Conservation (phyloP, 2,888 invertebrate genomes). For the Drosophila imparisetae region DNA sequence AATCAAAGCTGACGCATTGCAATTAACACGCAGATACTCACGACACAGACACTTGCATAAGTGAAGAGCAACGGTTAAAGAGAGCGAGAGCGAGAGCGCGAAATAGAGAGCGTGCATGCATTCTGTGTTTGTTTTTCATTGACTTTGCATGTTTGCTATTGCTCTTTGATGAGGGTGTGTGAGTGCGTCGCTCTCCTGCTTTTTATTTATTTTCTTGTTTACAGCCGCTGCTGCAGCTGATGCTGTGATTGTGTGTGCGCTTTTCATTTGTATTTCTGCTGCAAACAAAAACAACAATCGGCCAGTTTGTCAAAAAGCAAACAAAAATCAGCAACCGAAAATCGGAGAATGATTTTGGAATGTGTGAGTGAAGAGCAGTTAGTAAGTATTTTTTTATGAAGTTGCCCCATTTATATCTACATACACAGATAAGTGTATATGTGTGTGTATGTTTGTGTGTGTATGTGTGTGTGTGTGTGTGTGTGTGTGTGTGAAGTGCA, state of each 20-base stretch:
- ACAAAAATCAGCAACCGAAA: constrained; percentile 15
- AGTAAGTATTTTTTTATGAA: constrained; percentile 1
- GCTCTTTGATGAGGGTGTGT: constrained; percentile 14
- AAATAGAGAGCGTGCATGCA: constrained; percentile 3
- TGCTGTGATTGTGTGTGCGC: constrained; percentile 24
- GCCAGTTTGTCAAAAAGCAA: constrained; percentile 24
- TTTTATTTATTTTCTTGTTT: constrained; percentile 21
- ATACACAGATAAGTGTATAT: not conserved
- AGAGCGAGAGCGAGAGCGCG: constrained; percentile 2
- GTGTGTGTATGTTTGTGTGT: not conserved
- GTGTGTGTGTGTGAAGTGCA: constrained; percentile 6
- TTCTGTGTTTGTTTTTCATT: constrained; percentile 34
- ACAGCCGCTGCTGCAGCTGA: constrained; percentile 25
- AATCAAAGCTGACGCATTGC: constrained; percentile 68
- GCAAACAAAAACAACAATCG: constrained; percentile 30
- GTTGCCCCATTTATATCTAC: not conserved
- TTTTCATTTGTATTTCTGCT: constrained; percentile 21
- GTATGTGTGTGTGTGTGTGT: not conserved
- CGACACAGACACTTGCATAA: constrained; percentile 1
- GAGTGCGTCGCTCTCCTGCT: constrained; percentile 4
- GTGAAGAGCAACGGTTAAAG: constrained; percentile 10
- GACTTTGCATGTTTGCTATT: constrained; percentile 46
- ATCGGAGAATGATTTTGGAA: not conserved
- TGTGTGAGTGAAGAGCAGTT: not conserved
- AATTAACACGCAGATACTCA: constrained; percentile 54